phyloP scores from a whole-genome alignment of 2,888 invertebrate genomes.

The Mantis religiosa region DNA sequence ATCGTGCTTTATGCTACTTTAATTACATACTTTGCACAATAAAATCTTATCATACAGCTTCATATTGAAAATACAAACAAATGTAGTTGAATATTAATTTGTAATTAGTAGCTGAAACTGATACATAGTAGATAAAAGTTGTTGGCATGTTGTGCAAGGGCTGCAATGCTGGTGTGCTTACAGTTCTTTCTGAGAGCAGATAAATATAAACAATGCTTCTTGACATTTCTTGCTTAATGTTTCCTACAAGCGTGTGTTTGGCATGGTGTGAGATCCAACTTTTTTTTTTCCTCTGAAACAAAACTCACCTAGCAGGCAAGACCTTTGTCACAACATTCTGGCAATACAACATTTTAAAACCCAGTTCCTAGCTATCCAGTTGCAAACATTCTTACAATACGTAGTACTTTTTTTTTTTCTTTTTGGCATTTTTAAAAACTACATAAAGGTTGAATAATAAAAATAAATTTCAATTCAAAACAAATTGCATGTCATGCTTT shows the following conservation, averaged over 20 bases:
- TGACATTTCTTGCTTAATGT: conserved; percentile 14
- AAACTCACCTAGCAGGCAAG: conserved; percentile 5
- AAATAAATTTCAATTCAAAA: not conserved
- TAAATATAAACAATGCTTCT: conserved; percentile 1
- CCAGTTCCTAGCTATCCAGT: conserved; percentile 48
- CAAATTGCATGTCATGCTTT: conserved; percentile 35
- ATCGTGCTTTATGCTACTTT: conserved; percentile 34
- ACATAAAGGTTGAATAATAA: not conserved
- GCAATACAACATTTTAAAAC: conserved; percentile 38
- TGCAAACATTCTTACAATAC: conserved; percentile 41
- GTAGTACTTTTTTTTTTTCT: not conserved
- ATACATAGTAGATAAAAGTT: conserved; percentile 39
- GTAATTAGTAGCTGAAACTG: conserved; percentile 23
- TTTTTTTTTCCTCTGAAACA: not conserved
- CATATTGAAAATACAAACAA: conserved; percentile 19
- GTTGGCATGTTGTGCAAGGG: conserved; percentile 51
- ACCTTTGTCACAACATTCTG: conserved; percentile 48
- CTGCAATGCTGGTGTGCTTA: conserved; percentile 34
- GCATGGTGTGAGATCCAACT: conserved; percentile 17
- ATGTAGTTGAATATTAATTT: conserved; percentile 24
- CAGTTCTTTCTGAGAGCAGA: not conserved
- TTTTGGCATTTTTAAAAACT: not conserved
- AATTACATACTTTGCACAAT: conserved; percentile 32
- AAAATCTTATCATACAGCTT: conserved; percentile 29
- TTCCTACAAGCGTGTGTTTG: conserved; percentile 24